Evolutionary conservation across 2,888 invertebrate species (phyloP).

Genomic region (Catocala sponsa): DNA sequence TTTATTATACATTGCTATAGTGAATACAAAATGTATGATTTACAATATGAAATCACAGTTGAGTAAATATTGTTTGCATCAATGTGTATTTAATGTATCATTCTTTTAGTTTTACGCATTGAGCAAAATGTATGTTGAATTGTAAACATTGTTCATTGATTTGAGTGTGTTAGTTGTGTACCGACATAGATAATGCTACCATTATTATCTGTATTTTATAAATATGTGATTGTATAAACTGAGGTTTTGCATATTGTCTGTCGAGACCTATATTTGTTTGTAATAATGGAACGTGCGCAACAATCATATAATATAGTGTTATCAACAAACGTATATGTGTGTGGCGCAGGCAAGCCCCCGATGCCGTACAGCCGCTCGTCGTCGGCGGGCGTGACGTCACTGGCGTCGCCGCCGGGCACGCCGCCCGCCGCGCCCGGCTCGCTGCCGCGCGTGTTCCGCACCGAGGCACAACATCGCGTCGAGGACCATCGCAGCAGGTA

Average conservation of each 20-base stretch:
- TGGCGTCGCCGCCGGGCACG: slow-evolving; percentile 71
- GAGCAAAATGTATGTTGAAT: slow-evolving; percentile 1
- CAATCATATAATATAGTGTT: too few relatives aligned
- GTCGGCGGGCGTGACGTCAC: slow-evolving; percentile 81
- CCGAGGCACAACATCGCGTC: slow-evolving; percentile 83
- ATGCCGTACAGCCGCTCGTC: slow-evolving; percentile 91
- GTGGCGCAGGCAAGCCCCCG: slow-evolving; percentile 88
- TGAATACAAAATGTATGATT: not conserved
- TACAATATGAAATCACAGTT: not conserved
- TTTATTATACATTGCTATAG: too few relatives aligned
- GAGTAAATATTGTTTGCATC: slow-evolving; percentile 5
- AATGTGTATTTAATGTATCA: slow-evolving; percentile 10
- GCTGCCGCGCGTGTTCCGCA: slow-evolving; percentile 75
- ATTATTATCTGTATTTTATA: not conserved
- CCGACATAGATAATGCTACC: not conserved
- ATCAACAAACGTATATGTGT: not conserved
- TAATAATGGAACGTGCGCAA: too few relatives aligned
- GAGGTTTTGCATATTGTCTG: too few relatives aligned
- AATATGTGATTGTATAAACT: too few relatives aligned
- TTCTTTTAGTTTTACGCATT: not conserved
- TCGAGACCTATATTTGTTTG: too few relatives aligned
- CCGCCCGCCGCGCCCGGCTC: slow-evolving; percentile 65
- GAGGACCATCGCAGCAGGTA: slow-evolving; percentile 82
- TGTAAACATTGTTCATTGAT: not conserved
- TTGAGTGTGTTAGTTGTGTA: not conserved